These are phyloP conservation scores for Geothlypis trichas DNA, from an alignment of 2,113 vertebrate species.

Conservation along the genomic window DNA sequence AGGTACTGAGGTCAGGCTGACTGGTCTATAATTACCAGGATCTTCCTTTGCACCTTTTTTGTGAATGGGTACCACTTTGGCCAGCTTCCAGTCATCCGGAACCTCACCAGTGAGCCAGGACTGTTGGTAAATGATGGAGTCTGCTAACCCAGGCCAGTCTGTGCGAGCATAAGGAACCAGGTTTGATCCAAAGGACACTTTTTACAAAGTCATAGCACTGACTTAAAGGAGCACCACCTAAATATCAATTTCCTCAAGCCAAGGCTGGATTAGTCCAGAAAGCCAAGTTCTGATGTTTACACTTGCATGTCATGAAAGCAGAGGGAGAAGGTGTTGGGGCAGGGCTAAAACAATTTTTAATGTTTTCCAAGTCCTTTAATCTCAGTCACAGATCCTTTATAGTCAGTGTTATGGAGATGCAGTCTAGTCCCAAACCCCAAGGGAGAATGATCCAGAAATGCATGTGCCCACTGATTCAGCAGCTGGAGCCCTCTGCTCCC, in stretches of 20 bases:
- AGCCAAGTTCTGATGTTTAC: neutral
- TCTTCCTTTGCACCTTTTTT: too few relatives aligned
- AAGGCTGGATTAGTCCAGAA: neutral
- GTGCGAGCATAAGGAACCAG: neutral
- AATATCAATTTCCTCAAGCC: neutral
- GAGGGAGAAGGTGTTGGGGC: neutral
- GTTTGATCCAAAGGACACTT: neutral
- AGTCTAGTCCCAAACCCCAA: neutral
- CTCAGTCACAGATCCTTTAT: neutral
- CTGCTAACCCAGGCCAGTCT: neutral
- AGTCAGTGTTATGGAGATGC: neutral
- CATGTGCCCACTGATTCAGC: neutral
- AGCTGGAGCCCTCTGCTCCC: neutral
- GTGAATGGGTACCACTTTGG: too few relatives aligned
- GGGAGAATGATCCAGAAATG: neutral
- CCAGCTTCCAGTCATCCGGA: too few relatives aligned
- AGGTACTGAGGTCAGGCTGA: too few relatives aligned
- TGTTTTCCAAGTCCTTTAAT: neutral
- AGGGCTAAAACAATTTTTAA: neutral
- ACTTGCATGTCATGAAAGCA: neutral
- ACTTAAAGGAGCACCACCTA: neutral
- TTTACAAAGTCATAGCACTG: neutral
- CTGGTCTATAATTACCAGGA: too few relatives aligned
- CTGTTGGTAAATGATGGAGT: too few relatives aligned
- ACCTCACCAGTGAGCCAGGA: too few relatives aligned